phyloP scores from a whole-genome alignment of 2,888 invertebrate genomes.

The Kuschelorhynchus macadamiae region DNA sequence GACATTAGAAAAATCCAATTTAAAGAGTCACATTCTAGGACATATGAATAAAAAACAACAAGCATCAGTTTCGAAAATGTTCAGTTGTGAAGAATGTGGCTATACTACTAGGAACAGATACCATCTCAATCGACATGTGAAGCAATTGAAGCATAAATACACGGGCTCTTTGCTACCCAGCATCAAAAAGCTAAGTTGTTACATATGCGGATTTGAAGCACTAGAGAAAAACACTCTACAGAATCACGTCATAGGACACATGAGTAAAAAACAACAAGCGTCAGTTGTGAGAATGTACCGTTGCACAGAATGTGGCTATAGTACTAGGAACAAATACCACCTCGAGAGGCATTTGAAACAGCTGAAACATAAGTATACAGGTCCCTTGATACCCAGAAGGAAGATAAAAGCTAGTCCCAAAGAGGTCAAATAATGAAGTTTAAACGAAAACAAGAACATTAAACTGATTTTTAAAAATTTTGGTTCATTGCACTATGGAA shows the following conservation, averaged over 20 bases:
- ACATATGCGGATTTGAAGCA: background rate
- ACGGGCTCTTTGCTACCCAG: too few relatives aligned
- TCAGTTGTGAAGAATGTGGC: background rate
- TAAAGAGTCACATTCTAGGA: background rate
- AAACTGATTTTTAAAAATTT: too few relatives aligned
- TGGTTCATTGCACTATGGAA: too few relatives aligned
- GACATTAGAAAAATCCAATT: background rate
- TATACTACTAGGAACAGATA: background rate
- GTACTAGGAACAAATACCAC: background rate
- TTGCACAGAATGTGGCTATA: background rate
- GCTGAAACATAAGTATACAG: too few relatives aligned
- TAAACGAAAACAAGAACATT: too few relatives aligned
- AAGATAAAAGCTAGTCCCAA: too few relatives aligned
- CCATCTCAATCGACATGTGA: too few relatives aligned
- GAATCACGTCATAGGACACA: constrained; percentile 5
- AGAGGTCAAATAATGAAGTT: too few relatives aligned
- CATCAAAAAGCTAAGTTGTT: constrained; percentile 3
- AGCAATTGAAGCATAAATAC: too few relatives aligned
- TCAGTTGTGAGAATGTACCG: background rate
- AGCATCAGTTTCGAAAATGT: background rate
- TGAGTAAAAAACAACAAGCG: background rate
- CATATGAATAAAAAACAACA: constrained; percentile 5
- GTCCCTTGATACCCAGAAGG: too few relatives aligned
- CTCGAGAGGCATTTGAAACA: too few relatives aligned
- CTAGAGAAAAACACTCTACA: background rate